Base-by-base conservation (phyloP, 1,140 invertebrate species). In the Drosophila micromelanica region DNA sequence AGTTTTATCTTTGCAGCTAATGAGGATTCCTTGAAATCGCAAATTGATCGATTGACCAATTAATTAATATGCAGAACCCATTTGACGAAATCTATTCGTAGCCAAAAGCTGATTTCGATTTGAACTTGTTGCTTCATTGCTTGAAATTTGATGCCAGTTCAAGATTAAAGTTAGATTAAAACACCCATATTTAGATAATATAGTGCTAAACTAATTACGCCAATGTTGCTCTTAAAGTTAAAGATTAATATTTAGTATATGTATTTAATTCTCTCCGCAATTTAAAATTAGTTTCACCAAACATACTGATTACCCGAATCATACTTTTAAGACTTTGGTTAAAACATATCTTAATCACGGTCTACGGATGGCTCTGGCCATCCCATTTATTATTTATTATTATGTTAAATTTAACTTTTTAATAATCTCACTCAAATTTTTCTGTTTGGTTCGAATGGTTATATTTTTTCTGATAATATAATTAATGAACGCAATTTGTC, bases 401-500 rank as follows among this genome's bases (percentile, higher is more conserved):
- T 23, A 7, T 32, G 30, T 11, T 54, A n/a, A 13, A 45, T 11
- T 55, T 2, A 42, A 15, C 12, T 42, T 42, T 17, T 8, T 13
- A 8, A 49, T 27, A 15, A 27, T 49, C 27, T 49, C 27, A 49
- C 48, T 49, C 7, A n/a, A 48, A 48, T n/a, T n/a, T 12, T 12
- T 27, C 20, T 48, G 0, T 6, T 48, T 27, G 5, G 32, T 32
- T 20, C 17, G 11, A 7, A n/a, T 40, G 6, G 35, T n/a, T 42
- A 40, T 1, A 27, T 15, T 8, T 56, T 30, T 37, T 49, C 15
- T 49, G 13, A 38, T 46, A 52, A 37, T 35, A 32, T 68, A 68
- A 68, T 63, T 77, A 77, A 73, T 77, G 71, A 49, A 45, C 30
- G 42, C 63, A 48, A 77, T 77, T 69, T 74, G 48, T 77, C 23